Base-by-base conservation (phyloP, 2,888 invertebrate genomes). In the Cephus nigrinus region DNA sequence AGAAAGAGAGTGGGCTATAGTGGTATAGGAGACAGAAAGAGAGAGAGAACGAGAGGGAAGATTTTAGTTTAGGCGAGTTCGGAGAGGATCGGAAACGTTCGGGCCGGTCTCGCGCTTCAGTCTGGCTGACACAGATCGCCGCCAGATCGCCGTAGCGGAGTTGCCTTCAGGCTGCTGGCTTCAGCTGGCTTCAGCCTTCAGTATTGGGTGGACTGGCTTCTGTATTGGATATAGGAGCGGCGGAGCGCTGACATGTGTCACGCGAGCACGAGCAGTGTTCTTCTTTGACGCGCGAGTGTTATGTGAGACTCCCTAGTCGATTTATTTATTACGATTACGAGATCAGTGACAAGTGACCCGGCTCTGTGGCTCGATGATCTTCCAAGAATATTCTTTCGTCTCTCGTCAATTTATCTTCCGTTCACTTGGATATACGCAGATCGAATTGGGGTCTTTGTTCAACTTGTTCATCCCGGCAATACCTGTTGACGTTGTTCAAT, bases 171-270 rank as follows among this genome's bases (percentile, higher is more conserved):
- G 23, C 75, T 55, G 55, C 55, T 55, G 55, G 55, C 55, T 40
- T 40, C 40, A 40, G 40, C 40, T 40, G 40, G 40, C 40, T 55
- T 69, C 74, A 77, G 40, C 77, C 81, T 74, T 82, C 84, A 87
- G 87, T 87, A 84, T 85, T 79, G 82, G 82, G 81, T 84, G 84
- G 85, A 80, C 86, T 83, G 84, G 84, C 85, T 79, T 82, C 82
- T 76, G 84, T 80, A 81, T 83, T 77, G 78, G 83, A 81, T 81
- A 79, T 73, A 75, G 82, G 84, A 83, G 77, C 80, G 74, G 80
- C 83, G 84, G 82, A 79, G 83, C 74, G 69, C 80, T 84, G 85
- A 85, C 80, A 83, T 87, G 86, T 84, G 84, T 83, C 86, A 84
- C 81, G 80, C 82, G 77, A 84, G 83, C 80, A 83, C 79, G 82